Evolutionary conservation across 1,140 invertebrate genomes (phyloP), one percentile per base, ranked within the genome.

Genomic region (Saccostrea cuccullata): DNA sequence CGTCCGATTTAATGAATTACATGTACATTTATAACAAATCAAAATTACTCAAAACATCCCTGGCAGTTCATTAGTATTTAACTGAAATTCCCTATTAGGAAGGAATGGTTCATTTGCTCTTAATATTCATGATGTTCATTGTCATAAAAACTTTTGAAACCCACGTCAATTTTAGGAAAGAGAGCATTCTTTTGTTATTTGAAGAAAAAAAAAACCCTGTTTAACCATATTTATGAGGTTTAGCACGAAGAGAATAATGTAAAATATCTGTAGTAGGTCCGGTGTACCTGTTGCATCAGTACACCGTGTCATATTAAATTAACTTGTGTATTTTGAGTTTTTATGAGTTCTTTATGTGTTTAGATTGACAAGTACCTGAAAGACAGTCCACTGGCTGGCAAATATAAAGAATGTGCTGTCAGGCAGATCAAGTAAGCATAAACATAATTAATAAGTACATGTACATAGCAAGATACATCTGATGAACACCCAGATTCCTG

Each of bases 391-490:
- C 13, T 86, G n/a, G 20, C 20, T 30, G 58, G 56, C 30, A 85
- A 67, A 23, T 89, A 86, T 60, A 83, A 70, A 86, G 73, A 82
- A 70, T 89, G 88, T 70, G 60, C 30, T 0, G 88, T 89, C 77
- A 83, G 73, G 84, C 84, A 89, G 67, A 89, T 89, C 40, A 55
- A 55, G 88, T 89, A 82, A 88, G 87, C 85, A n/a, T n/a, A n/a
- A n/a, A n/a, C n/a, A n/a, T n/a, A n/a, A n/a, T 11, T 87, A 56
- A 47, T 40, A 40, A 26, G 2, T 17, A n/a, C 17, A 23, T 23
- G 2, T 17, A n/a, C 17, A 23, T 23, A n/a, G 12, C 40, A 36
- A 15, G 26, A 82, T 82, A n/a, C 1, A 36, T 36, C 30, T 36
- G 30, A 36, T 36, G 30, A 36, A 36, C 30, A 47, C 47, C 5